A percentile compares a stretch with the other conserved stretches of the same genome.
Evolutionary conservation across 2,797 vertebrate species (phyloP).

Genomic region (Platalea minor): DNA sequence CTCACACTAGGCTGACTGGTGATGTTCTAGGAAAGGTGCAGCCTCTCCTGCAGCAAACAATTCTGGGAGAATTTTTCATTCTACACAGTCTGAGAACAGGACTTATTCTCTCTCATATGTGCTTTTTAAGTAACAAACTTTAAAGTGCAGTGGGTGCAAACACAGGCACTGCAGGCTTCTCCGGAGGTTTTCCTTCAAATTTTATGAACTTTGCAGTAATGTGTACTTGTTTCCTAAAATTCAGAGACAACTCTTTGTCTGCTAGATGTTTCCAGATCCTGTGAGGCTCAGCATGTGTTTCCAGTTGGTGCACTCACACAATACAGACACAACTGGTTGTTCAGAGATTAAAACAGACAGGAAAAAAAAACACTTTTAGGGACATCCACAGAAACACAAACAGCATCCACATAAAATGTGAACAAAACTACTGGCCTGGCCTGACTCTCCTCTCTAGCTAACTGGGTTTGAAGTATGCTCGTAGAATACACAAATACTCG

Average conservation of each 20-base stretch:
- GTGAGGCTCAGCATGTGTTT: neutral
- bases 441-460: neutral
- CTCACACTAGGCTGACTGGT: neutral
- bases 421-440: neutral
- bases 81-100: neutral
- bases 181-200: neutral
- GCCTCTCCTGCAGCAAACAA: neutral
- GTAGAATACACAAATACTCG: neutral
- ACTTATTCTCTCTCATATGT: neutral
- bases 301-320: neutral
- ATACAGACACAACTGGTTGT: neutral
- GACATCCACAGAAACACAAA: neutral
- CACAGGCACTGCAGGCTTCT: neutral
- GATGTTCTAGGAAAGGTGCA: neutral
- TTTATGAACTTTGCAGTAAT: neutral
- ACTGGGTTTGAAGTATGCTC: neutral
- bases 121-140: neutral
- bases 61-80: neutral
- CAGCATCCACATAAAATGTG: neutral
- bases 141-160: neutral
- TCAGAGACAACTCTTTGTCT: neutral
- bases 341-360: neutral
- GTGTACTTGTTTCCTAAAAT: neutral
- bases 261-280: neutral
- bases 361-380: neutral